Percentiles rank a stretch among this genome's conserved stretches.
Conservation (phyloP, 2,888 invertebrate species). For the Agapetus fuscipes region DNA sequence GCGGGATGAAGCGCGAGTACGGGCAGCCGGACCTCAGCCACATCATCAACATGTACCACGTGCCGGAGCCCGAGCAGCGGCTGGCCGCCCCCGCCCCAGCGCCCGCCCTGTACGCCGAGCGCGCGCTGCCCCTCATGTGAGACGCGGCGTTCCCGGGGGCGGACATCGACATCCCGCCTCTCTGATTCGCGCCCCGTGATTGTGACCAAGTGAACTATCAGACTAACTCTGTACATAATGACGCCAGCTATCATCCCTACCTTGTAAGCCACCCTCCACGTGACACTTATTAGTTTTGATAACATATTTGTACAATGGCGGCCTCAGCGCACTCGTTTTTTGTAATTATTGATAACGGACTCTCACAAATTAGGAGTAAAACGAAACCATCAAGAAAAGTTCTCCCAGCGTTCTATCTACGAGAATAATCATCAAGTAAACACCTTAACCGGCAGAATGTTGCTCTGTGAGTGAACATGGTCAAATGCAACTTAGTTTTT, state of each 20-base stretch:
- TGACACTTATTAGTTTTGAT: slow-evolving; percentile 8
- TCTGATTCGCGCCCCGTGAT: slow-evolving; percentile 36
- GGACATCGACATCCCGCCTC: slow-evolving; percentile 53
- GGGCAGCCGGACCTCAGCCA: slow-evolving; percentile 52
- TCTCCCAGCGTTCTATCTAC: too few species aligned
- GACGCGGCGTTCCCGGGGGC: slow-evolving; percentile 58
- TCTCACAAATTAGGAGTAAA: too few species aligned
- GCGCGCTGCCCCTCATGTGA: slow-evolving; percentile 55
- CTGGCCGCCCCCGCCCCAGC: slow-evolving; percentile 17
- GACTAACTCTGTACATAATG: too few species aligned
- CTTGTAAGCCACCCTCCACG: slow-evolving; percentile 3
- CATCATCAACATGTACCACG: slow-evolving; percentile 59
- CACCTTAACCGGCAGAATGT: too few species aligned
- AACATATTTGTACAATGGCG: slow-evolving; percentile 10
- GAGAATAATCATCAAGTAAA: too few species aligned
- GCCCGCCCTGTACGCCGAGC: slow-evolving; percentile 49
- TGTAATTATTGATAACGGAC: too few species aligned
- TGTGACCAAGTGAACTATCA: slow-evolving; percentile 1
- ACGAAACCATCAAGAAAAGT: too few species aligned
- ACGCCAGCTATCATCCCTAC: too few species aligned
- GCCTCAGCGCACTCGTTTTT: slow-evolving; percentile 14
- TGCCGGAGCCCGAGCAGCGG: slow-evolving; percentile 52
- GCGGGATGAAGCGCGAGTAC: slow-evolving; percentile 63
- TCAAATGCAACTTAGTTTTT: too few species aligned
- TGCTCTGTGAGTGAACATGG: too few species aligned